Base-by-base conservation (phyloP, 1,140 invertebrate genomes). In the Megathymus violae region DNA sequence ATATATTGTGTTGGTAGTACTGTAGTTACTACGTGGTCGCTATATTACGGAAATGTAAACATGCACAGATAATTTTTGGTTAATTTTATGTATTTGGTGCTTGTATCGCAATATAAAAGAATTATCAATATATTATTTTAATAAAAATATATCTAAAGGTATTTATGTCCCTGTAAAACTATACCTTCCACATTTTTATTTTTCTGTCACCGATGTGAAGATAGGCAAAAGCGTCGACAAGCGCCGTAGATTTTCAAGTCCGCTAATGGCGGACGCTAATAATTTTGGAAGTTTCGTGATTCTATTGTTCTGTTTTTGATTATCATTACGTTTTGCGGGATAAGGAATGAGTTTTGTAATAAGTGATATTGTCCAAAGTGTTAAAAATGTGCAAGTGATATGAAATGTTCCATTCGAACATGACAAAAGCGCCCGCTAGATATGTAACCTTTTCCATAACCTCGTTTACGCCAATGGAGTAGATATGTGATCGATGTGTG, bases 391-490 rank as follows among this genome's bases (percentile, higher is more conserved):
- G 86, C 71, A 71, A 82, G 88, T 90, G 85, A 76, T 86, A 88
- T 88, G 78, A 90, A 88, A 90, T 88, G 85, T 84, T 85, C 73
- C 67, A 76, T 81, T 83, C 78, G 88, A 85, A 80, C 81, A 88
- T 89, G 87, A 91, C 88, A 84, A 90, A 88, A 88, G 83, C 83
- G 81, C 73, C 74, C 78, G 82, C 85, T 85, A 88, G 90, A 93
- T 93, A 90, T 91, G 90, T 92, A 92, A 92, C 91, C 91, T 93
- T 93, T 93, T 93, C 92, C 93, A 93, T 94, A 94, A 94, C 93
- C 93, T 94, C 93, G 92, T 93, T 93, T 93, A 93, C 92, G 92
- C 93, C 93, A 93, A 93, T 94, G 92, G 92, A 92, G 92, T 93
- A 93, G 92, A 93, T 93, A 93, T 92, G 91, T 92, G 93, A 93